phyloP scores from a whole-genome alignment of 1,140 invertebrate genomes.

The Cotesia typhae region DNA sequence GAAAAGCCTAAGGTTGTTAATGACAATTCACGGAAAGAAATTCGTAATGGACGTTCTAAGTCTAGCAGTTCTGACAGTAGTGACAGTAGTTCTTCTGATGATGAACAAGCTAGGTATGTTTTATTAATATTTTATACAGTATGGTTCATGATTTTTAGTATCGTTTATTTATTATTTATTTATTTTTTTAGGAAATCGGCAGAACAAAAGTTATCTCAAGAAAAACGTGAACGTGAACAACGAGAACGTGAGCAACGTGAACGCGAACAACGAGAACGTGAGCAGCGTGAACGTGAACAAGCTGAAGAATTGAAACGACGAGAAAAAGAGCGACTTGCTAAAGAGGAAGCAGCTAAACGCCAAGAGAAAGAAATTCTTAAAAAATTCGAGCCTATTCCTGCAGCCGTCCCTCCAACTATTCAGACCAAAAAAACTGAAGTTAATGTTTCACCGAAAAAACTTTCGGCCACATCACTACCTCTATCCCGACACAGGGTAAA shows the following conservation, averaged over 20 bases:
- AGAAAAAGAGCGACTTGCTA: conserved; percentile 56
- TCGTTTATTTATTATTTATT: conserved; percentile 28
- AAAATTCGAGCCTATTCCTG: conserved; percentile 49
- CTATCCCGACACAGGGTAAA: conserved; percentile 59
- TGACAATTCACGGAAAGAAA: conserved; percentile 53
- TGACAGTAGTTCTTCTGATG: conserved; percentile 60
- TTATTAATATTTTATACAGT: conserved; percentile 29
- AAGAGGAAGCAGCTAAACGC: conserved; percentile 54
- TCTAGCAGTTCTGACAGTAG: conserved; percentile 64
- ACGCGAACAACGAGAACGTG: conserved; percentile 30
- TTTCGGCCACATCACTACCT: conserved; percentile 52
- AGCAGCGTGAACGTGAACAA: conserved; percentile 31
- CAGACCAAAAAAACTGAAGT: conserved; percentile 52
- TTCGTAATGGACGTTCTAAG: conserved; percentile 62
- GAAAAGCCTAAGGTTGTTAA: conserved; percentile 53
- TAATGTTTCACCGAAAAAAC: conserved; percentile 61
- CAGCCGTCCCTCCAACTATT: not conserved
- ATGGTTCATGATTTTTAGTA: conserved; percentile 43
- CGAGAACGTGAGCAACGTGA: conserved; percentile 59
- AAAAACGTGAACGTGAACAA: conserved; percentile 62
- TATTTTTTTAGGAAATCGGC: conserved; percentile 53
- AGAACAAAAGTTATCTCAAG: conserved; percentile 50
- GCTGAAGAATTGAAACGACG: conserved; percentile 63
- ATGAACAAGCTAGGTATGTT: conserved; percentile 49
- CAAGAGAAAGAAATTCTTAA: conserved; percentile 56